phyloP scores from a whole-genome alignment of 2,888 invertebrate genomes.

The Xanthia togata region DNA sequence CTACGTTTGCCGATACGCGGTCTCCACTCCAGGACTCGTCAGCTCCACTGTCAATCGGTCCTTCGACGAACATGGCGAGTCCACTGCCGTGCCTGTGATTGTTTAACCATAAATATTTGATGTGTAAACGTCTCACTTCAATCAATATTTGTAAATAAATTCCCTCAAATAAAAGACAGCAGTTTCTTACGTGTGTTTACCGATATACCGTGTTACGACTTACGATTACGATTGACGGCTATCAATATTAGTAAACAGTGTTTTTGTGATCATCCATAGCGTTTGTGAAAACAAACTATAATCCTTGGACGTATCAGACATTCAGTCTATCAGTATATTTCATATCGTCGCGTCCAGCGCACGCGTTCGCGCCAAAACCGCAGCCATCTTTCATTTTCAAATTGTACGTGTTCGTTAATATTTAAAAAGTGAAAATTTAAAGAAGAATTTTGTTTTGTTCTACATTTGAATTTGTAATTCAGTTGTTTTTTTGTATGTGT shows the following conservation, averaged over 20 bases:
- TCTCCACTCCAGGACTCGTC: no score
- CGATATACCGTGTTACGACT: neutral
- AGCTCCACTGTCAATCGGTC: no score
- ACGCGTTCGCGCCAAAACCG: conserved; percentile 42
- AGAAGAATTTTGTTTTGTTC: neutral
- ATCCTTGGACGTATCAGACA: conserved; percentile 8
- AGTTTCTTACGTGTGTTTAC: conserved; percentile 11
- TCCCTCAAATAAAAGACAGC: neutral
- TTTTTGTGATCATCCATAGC: conserved; percentile 10
- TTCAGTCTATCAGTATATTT: conserved; percentile 38
- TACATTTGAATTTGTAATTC: conserved; percentile 5
- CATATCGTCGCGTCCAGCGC: conserved; percentile 18
- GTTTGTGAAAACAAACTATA: conserved; percentile 42
- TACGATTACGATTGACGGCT: conserved; percentile 2
- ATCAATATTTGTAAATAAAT: neutral
- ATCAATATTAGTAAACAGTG: conserved; percentile 49
- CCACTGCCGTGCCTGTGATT: no score
- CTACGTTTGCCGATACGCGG: no score
- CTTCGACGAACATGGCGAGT: no score
- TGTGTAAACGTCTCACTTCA: neutral
- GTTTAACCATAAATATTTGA: neutral
- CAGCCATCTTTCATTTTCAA: conserved; percentile 39
- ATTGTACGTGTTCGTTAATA: conserved; percentile 25
- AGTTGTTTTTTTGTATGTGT: neutral
- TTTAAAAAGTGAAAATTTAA: conserved; percentile 32